Base-by-base conservation (phyloP, 2,888 invertebrate genomes). In the Apotomis turbidana region DNA sequence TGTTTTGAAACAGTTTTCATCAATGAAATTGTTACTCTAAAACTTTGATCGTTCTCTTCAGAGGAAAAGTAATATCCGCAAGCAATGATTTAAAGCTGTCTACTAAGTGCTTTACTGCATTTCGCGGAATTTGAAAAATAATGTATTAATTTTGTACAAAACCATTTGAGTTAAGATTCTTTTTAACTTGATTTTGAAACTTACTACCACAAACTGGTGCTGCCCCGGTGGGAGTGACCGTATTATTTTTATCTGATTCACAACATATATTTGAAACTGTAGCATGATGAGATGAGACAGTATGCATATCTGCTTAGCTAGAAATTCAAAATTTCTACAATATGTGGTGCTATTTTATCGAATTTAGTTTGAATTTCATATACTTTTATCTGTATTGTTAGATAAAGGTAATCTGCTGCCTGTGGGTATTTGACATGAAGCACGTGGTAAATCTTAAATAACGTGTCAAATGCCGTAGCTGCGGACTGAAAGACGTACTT, bases 1-100 rank as follows among this genome's bases (percentile, higher is more conserved):
- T 52, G 13, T 52, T 52, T n/a, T 13, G 13, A 52, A n/a, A 57
- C n/a, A 57, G 27, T 57, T 57, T 27, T 57, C 36, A 36, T 57
- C 57, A 57, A 57, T 8, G 36, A 8, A 36, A 36, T 36, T 36
- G 8, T 10, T 57, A 36, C 9, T 36, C 8, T 57, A 57, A 27
- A 57, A 8, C 8, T 36, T 57, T 9, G 12, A 57, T 57, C 36
- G 36, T 8, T 57, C 36, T 3, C 8, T 57, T 57, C 57, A 57
- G 57, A 10, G 57, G 57, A 57, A 8, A 57, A 6, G 36, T 9
- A 36, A 8, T 57, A 3, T 57, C 10, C 8, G 57, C 12, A 57
- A 57, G 57, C 6, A 57, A 57, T 57, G 12, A 57, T 57, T 57
- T 3, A 57, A 57, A 27, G 27, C 27, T 57, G 12, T 5, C 12